Conservation (phyloP, 2,797 vertebrate genomes). For the Ceryle rudis region DNA sequence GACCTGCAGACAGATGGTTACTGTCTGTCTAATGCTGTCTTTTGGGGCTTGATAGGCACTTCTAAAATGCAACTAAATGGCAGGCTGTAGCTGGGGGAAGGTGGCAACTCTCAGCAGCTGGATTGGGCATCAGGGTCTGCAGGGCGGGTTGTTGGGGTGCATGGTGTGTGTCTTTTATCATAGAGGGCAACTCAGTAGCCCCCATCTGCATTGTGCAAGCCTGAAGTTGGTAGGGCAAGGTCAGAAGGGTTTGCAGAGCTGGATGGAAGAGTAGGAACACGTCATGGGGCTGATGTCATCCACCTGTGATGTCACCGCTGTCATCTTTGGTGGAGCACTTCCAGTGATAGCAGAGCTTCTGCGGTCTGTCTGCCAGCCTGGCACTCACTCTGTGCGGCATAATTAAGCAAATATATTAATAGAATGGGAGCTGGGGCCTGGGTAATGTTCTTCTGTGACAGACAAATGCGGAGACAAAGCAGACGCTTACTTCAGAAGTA, state of each 20-base stretch:
- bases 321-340: background rate
- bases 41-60: conserved; percentile 4
- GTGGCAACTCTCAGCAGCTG: background rate
- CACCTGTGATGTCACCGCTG: background rate
- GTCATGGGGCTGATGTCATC: conserved; percentile 3
- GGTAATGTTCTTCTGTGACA: conserved; percentile 41
- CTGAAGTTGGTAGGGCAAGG: background rate
- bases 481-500: conserved; percentile 38
- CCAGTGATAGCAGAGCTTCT: conserved; percentile 25
- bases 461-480: conserved; percentile 63
- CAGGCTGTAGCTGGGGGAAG: rapidly evolving
- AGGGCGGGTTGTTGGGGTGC: rapidly evolving
- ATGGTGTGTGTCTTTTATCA: rapidly evolving
- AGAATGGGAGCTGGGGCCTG: conserved; percentile 23
- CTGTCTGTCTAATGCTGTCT: background rate
- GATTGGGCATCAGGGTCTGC: rapidly evolving
- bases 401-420: conserved; percentile 70
- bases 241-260: background rate
- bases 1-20: conserved; percentile 49
- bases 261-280: background rate
- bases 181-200: rapidly evolving
- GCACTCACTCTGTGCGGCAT: background rate
- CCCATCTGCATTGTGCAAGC: rapidly evolving
- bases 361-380: conserved; percentile 55
- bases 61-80: background rate